These are phyloP conservation scores for Orthonyx spaldingii DNA, from an alignment of 2,113 vertebrate species.

Conservation along the genomic window DNA sequence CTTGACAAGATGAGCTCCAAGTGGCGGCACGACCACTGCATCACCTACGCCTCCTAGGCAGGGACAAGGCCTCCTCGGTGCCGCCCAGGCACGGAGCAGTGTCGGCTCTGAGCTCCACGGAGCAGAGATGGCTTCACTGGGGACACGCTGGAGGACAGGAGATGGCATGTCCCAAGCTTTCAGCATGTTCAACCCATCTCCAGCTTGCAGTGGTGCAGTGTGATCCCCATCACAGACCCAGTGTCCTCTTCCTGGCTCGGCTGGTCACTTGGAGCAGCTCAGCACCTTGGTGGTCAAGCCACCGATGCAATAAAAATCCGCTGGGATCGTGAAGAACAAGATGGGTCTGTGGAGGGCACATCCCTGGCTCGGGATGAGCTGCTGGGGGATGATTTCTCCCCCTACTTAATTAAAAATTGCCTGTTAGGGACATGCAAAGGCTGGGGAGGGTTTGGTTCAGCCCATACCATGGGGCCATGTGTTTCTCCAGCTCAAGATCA, in stretches of 20 bases:
- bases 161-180: background rate
- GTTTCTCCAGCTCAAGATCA: background rate
- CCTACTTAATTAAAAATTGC: background rate
- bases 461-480: accelerated
- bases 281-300: background rate
- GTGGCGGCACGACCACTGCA: slow-evolving; percentile 53
- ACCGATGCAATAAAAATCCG: background rate
- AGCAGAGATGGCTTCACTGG: background rate
- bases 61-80: accelerated
- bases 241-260: accelerated
- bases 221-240: background rate
- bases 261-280: background rate
- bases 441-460: background rate
- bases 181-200: background rate
- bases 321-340: background rate
- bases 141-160: background rate
- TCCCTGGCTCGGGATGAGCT: background rate
- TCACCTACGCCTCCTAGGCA: background rate
- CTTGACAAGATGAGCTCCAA: slow-evolving; percentile 78
- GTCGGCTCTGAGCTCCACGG: accelerated
- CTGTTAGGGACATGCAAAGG: background rate
- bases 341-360: accelerated
- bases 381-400: background rate
- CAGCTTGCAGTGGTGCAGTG: background rate
- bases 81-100: accelerated